Evolutionary conservation across 2,113 vertebrate species (phyloP), one percentile per base, ranked within the genome.

Genomic region (Platichthys stellatus): DNA sequence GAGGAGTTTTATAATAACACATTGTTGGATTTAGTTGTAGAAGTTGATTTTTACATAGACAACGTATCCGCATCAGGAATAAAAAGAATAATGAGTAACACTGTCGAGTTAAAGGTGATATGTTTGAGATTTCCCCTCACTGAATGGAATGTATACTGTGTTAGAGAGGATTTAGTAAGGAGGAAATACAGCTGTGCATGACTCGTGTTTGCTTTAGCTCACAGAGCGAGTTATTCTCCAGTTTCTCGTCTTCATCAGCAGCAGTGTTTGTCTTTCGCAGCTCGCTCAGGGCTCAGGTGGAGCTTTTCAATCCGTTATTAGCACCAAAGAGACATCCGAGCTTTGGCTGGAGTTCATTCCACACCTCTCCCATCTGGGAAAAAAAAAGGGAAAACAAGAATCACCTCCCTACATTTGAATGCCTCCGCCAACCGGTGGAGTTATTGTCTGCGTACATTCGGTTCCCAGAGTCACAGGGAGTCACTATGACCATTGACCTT

Each of bases 301-400:
- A 88, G 2, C 92, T 87, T 43, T 93, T 88, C 63, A 93, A 24
- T 43, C 89, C 93, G 13, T 94, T 95, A 14, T 93, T 92, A 75
- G 92, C 85, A 0, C 94, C 87, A 1, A 98, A 98, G 69, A 99
- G 95, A 92, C 95, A 96, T 76, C 93, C 96, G 11, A 99, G 78
- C 89, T 98, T 99, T 15, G 96, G 96, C 76, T 96, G 97, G 92
- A 99, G 89, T 76, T 97, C 97, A 1, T 96, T 96, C 98, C 98
- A 99, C 66, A 99, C 97, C 59, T 95, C 95, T 69, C 97, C 97
- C 98, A 99, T 99, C 98, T 99, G 88, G 18, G 86, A 63, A 62
- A 23, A 57, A 57, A 64, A 24, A 57, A 54, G 86, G 56, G 31
- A 31, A 49, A 60, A 56, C 20, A 54, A 54, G 54, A 78, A 64